Evolutionary conservation across 2,113 vertebrate species (phyloP), one percentile per base, ranked within the genome.

Genomic region (Balaeniceps rex): DNA sequence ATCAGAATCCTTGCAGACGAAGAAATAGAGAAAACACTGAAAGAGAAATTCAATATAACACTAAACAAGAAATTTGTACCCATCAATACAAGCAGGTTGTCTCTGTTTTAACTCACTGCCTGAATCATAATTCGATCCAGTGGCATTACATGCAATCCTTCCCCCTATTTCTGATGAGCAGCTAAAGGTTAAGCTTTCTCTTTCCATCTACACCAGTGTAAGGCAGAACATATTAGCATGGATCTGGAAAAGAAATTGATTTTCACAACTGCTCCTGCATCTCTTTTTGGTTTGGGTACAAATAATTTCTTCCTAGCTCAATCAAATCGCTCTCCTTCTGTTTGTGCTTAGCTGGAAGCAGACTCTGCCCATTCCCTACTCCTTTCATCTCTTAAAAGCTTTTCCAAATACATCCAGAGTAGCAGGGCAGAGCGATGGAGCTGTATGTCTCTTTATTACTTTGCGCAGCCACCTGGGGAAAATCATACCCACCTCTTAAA

Each of bases 21-120:
- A 65, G 98, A 99, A 92, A 44, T 99, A 1, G 98, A 98, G 65
- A 72, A 96, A 76, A 85, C 97, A 33, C 91, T 99, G 68, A 98
- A 90, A 93, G 98, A 98, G 28, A 97, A 97, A 95, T 99, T 99
- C 96, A 97, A 83, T 79, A 4, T 99, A 44, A 97, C 72, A 22
- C 93, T 99, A 91, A 94, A 96, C 31, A 98, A 96, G 68, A 99
- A 99, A 90, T 38, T 99, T 11, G 95, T 98, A 29, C 97, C 98
- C 25, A 40, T 88, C 65, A 97, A 98, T 89, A 97, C 11, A 18
- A 85, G 94, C 70, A 74, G 8, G 24, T 52, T 21, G 21, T 96
- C 96, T 85, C 51, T 93, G 42, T 84, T 97, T 95, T 97, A 97
- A 87, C 25, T 76, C 87, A 90, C 83, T 38, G 24, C 90, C 70